Conservation (phyloP, 1,140 invertebrate genomes). For the Antheraea mylitta region DNA sequence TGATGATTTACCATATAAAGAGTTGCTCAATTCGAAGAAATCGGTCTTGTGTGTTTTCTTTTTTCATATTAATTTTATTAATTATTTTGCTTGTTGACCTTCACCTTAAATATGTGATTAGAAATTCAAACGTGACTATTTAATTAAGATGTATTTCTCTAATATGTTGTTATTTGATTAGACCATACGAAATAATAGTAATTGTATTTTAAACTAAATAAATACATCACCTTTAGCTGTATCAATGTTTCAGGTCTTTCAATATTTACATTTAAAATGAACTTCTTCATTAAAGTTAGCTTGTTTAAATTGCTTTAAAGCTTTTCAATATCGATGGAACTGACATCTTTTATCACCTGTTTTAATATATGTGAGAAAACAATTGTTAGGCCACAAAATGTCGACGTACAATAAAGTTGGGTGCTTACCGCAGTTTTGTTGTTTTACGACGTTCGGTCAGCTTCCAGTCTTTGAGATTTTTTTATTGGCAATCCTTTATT, state of each 20-base stretch:
- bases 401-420: conserved; percentile 33
- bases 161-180: not conserved
- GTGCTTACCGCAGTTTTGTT: conserved; percentile 33
- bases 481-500: conserved; percentile 45
- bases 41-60: not conserved
- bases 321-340: conserved; percentile 18
- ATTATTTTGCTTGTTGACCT: not conserved
- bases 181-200: no score
- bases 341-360: conserved; percentile 38
- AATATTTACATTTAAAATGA: no score
- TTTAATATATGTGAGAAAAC: conserved; percentile 60
- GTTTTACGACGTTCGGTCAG: conserved; percentile 36
- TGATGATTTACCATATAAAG: not conserved
- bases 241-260: no score
- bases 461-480: conserved; percentile 42
- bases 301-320: no score
- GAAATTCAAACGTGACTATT: not conserved
- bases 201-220: no score
- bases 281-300: no score
- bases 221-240: no score
- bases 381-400: conserved; percentile 52
- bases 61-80: not conserved
- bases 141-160: not conserved
- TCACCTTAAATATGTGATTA: not conserved
- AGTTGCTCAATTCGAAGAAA: not conserved